Base-by-base conservation (phyloP, 1,140 invertebrate species). In the Stenopsyche tienmushanensis region DNA sequence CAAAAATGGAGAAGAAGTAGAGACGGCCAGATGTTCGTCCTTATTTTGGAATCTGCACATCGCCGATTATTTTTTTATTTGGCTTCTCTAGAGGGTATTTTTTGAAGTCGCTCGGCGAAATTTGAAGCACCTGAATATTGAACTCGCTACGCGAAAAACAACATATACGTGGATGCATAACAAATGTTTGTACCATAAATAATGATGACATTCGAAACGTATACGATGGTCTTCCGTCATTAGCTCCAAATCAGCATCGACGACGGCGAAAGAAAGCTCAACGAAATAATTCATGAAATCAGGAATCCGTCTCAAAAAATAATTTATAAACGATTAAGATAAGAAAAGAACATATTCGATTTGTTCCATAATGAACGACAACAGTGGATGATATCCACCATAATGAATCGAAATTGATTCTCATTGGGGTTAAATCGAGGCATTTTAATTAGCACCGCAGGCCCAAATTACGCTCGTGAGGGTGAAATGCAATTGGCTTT, bases 41-140 rank as follows among this genome's bases (percentile, higher is more conserved):
- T 52, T 52, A 52, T 52, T 52, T 10, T 52, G 45, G 23, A 49
- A 13, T 52, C 21, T 52, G 49, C 10, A 52, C 21, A 10, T 49
- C 23, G n/a, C 23, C 10, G 45, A 49, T 15, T 1, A 49, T 49
- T 17, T 49, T 52, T 20, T 20, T 49, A 25, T 42, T 42, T 42
- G n/a, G 2, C 41, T 42, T 1, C 2, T 13, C 41, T 42, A 8
- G 1, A 17, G 41, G 2, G 18, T 3, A 42, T 15, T 42, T 42
- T 42, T 9, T 9, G 41, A n/a, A n/a, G n/a, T n/a, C n/a, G n/a
- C n/a, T n/a, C n/a, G n/a, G 13, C 3, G 3, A 44, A 44, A 44
- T 15, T 3, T 2, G 41, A 2, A 44, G 41, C 13, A 15, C 13
- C 13, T 3, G 18, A 3, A 13, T 44, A 3, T 15, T 44, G 41